Base-by-base conservation (phyloP, 2,797 vertebrate species). In the Notolepis coatsorum region DNA sequence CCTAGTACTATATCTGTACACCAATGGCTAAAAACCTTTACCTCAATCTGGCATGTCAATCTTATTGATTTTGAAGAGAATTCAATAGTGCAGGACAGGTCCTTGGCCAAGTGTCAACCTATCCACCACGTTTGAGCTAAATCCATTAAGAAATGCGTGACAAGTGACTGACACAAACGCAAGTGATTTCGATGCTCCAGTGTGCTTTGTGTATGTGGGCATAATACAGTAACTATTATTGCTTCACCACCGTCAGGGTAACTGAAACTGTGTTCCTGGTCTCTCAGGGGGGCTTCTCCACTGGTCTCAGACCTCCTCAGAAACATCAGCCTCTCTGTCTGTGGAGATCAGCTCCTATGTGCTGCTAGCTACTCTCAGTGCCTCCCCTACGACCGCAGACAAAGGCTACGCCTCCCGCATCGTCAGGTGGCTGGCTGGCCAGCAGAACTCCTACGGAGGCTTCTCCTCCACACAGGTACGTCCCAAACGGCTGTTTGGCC, bases 391-490 rank as follows among this genome's bases (percentile, higher is more conserved):
- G 0, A 2, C 38, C 33, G 61, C 89, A 57, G 93, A 95, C 6
- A 67, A 94, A 63, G 86, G 84, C 8, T 88, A 91, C 1, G 35
- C 80, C 47, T 78, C 84, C 2, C 53, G 61, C n/a, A 79, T 95
- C 17, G 86, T 95, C 37, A 84, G 73, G 39, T 95, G 94, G 94
- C 80, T 98, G 50, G 65, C 89, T 35, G 75, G 77, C 5, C 91
- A 95, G 46, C 93, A 92, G 82, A 96, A 95, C 65, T 55, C 88
- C 0, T 91, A 90, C 0, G 95, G 95, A 1, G 95, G 94, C 28
- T 96, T 95, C 84, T 90, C 89, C n/a, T 96, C 95, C 48, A 95
- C 92, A 47, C 95, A 97, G 94, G 96, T 96, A 88, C 35, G 10
- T 1, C 10, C 20, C 24, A 41, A 3, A 31, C 7, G 5, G 10